Conservation (phyloP, 30 jellyfish, hydroid and myxozoan genomes). For the Cassiopea xamachana region DNA sequence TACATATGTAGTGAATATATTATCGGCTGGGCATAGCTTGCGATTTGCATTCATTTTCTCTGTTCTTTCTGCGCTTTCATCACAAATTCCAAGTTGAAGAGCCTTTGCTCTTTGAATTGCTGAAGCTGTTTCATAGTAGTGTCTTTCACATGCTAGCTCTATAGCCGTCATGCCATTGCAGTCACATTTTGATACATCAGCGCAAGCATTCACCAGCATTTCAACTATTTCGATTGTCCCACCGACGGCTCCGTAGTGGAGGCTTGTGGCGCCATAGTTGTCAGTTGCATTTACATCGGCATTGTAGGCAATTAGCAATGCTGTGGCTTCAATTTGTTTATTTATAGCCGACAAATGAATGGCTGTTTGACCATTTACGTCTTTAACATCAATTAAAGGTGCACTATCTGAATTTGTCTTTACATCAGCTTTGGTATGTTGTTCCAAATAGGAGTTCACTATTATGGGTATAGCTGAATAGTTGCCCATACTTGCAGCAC, state of each 20-base stretch:
- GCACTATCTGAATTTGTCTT: neutral
- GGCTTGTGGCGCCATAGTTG: conserved; percentile 36
- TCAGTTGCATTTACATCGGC: conserved; percentile 31
- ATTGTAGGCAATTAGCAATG: neutral
- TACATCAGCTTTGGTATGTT: neutral
- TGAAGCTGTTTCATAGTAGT: conserved; percentile 30
- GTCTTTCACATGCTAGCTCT: conserved; percentile 15
- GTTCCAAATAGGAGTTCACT: neutral
- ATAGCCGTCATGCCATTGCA: conserved; percentile 18
- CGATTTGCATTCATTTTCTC: neutral
- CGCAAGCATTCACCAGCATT: conserved; percentile 27
- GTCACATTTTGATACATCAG: neutral
- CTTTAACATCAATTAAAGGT: conserved; percentile 11
- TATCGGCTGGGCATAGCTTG: neutral
- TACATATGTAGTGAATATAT: conserved; percentile 11
- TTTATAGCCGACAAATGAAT: conserved; percentile 29
- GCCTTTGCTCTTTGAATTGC: conserved; percentile 18
- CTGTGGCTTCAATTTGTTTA: neutral
- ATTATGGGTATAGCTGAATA: neutral
- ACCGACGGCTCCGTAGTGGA: conserved; percentile 51
- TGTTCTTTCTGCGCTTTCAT: too few relatives aligned
- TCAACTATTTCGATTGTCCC: conserved; percentile 34
- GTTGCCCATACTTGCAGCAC: conserved; percentile 5
- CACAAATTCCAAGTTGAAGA: neutral
- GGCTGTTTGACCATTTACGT: conserved; percentile 33